Evolutionary conservation across 2,113 vertebrate genomes (phyloP), one percentile per base, ranked within the genome.

Genomic region (Myiagra hebetior): DNA sequence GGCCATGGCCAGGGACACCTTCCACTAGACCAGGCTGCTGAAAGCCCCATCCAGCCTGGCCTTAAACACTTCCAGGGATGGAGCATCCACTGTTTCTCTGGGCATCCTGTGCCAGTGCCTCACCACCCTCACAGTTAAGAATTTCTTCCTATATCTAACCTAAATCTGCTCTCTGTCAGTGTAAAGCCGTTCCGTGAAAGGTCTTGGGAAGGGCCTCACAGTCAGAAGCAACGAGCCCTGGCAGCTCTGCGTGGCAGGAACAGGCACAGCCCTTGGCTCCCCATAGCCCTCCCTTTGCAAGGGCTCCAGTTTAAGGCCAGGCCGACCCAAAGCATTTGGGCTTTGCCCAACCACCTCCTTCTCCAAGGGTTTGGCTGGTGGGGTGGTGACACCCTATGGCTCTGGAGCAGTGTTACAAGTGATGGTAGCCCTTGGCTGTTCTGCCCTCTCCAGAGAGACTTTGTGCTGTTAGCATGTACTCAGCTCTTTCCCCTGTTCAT

Each of bases 351-450:
- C 20, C 39, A 46, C 39, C 17, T 21, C 41, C 10, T 53, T 62
- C 26, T 18, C n/a, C 26, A 27, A 10, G 37, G 20, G 31, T 6
- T 47, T 87, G 64, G 39, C 37, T 3, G 19, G 89, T 75, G 39
- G 33, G 5, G 24, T 91, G 69, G 87, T 96, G 97, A 94, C 94
- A 96, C 89, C 95, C 83, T 44, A 92, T 97, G 97, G 96, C 57
- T 85, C 41, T 56, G 59, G 24, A 63, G 60, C 52, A 62, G 65
- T n/a, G 72, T 78, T 94, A 77, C 93, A 95, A 62, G 55, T 5
- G 2, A 28, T 41, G 39, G 33, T 39, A 65, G 17, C 39, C 10
- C 37, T 64, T 10, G 4, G n/a, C 42, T 72, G 27, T 23, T 78
- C 41, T 57, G 44, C 24, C 27, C 21, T 50, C 53, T 88, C 28